Evolutionary conservation across 2,113 vertebrate genomes (phyloP).

Genomic region (Hypocryptadius cinnamomeus): DNA sequence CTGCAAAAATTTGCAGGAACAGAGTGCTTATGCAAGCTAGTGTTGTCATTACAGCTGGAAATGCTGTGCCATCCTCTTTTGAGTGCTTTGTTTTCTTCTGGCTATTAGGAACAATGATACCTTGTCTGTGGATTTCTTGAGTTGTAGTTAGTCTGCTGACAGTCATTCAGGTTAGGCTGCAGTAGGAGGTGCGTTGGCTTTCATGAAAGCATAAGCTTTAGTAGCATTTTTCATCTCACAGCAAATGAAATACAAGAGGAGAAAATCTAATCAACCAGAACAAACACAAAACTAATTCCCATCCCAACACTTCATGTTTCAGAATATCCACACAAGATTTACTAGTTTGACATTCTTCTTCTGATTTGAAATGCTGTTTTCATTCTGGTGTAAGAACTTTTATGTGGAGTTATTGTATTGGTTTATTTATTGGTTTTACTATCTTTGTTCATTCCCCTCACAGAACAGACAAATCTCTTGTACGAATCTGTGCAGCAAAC

Average conservation of each 20-base stretch:
- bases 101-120: neutral
- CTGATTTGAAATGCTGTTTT: neutral
- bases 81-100: neutral
- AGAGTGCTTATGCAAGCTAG: neutral
- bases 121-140: neutral
- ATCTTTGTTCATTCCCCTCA: neutral
- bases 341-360: neutral
- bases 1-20: neutral
- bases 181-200: neutral
- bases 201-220: neutral
- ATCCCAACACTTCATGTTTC: neutral
- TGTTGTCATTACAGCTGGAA: neutral
- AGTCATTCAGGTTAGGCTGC: neutral
- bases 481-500: neutral
- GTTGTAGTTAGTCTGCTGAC: neutral
- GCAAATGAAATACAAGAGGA: neutral
- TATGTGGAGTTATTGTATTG: neutral
- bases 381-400: neutral
- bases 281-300: neutral
- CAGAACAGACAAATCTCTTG: neutral
- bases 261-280: neutral
- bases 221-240: neutral
- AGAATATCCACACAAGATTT: neutral
- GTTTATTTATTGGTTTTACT: neutral
- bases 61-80: neutral